A percentile compares a stretch with the other conserved stretches of the same genome.
These are phyloP conservation scores for Mythimna lalbum DNA, from an alignment of 2,888 invertebrate genomes.

Conservation along the genomic window DNA sequence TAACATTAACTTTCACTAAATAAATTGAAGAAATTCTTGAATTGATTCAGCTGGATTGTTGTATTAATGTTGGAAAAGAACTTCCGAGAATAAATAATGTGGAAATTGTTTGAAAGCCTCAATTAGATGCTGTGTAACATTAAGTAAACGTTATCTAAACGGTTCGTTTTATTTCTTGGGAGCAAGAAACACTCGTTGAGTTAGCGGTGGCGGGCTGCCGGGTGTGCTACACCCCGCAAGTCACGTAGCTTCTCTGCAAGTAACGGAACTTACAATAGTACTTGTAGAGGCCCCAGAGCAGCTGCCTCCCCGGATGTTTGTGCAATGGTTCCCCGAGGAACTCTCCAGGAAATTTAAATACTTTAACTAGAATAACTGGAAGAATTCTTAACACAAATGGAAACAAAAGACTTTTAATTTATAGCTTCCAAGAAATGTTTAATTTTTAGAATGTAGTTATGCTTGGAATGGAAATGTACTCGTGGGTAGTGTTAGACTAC, in stretches of 20 bases:
- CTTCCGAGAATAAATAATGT: slow-evolving; percentile 16
- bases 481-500: background rate
- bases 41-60: slow-evolving; percentile 32
- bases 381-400: slow-evolving; percentile 46
- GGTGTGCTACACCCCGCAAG: slow-evolving; percentile 26
- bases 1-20: slow-evolving; percentile 17
- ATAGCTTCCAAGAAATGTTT: slow-evolving; percentile 42
- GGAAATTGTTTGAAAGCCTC: slow-evolving; percentile 11
- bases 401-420: slow-evolving; percentile 52
- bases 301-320: slow-evolving; percentile 46
- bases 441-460: slow-evolving; percentile 27
- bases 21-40: slow-evolving; percentile 14
- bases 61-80: slow-evolving; percentile 7
- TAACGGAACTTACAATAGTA: slow-evolving; percentile 50
- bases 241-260: slow-evolving; percentile 53
- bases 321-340: slow-evolving; percentile 45
- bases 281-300: slow-evolving; percentile 37
- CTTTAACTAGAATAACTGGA: slow-evolving; percentile 42
- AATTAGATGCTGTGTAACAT: slow-evolving; percentile 12
- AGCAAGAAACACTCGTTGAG: slow-evolving; percentile 33
- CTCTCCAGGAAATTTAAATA: slow-evolving; percentile 51
- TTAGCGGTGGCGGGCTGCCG: slow-evolving; percentile 10
- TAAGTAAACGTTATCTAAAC: slow-evolving; percentile 34
- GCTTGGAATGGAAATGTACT: slow-evolving; percentile 1
- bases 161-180: slow-evolving; percentile 30